Conservation (phyloP, 2,113 vertebrate genomes). For the Crotalus viridis region DNA sequence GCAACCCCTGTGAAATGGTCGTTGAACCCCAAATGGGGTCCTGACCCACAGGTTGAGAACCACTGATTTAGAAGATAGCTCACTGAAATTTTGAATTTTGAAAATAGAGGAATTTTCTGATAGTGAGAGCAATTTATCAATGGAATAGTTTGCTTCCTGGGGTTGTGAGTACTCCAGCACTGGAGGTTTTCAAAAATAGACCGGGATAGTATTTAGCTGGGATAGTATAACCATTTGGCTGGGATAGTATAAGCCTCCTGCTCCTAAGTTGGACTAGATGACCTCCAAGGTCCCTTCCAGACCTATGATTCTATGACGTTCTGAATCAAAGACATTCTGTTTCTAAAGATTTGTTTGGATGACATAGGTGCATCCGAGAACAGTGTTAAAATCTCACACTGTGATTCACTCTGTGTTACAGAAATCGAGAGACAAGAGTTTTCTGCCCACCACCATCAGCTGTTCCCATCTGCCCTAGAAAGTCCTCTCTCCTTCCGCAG, state of each 20-base stretch:
- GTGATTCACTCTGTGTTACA: constrained; percentile 4
- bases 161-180: neutral
- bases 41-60: no score
- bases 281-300: neutral
- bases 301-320: constrained; percentile 7
- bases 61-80: constrained; percentile 13
- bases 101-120: neutral
- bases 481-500: neutral
- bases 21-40: no score
- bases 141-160: neutral
- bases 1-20: no score
- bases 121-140: neutral
- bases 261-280: neutral
- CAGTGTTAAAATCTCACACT: neutral
- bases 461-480: neutral
- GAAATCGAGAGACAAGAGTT: constrained; percentile 2
- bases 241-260: neutral
- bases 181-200: neutral
- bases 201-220: neutral
- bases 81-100: neutral
- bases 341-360: constrained; percentile 4
- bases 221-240: neutral
- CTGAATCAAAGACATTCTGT: constrained; percentile 2
- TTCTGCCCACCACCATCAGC: neutral
- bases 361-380: neutral